phyloP scores from a whole-genome alignment of 2,797 vertebrate genomes.

The Premnoplex brunnescens region DNA sequence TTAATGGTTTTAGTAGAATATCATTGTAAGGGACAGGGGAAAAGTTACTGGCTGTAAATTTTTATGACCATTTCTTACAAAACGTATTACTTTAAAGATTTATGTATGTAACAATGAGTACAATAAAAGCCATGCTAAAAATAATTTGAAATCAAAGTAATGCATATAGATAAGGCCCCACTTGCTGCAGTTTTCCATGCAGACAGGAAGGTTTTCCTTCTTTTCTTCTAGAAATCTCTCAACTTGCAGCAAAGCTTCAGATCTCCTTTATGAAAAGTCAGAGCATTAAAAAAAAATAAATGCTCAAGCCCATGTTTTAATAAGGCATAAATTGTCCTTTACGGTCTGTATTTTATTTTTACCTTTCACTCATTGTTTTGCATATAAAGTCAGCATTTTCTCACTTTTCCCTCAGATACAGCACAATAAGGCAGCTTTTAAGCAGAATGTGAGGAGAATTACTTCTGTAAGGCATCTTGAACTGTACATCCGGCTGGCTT shows the following conservation, averaged over 20 bases:
- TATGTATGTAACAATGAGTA: slow-evolving; percentile 91
- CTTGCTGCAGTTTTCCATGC: slow-evolving; percentile 44
- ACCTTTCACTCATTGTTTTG: slow-evolving; percentile 34
- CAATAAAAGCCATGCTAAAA: slow-evolving; percentile 90
- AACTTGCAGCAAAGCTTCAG: slow-evolving; percentile 5
- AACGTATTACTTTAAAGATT: slow-evolving; percentile 93
- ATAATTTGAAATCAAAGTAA: slow-evolving; percentile 85
- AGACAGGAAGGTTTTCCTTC: neutral
- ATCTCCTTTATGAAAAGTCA: slow-evolving; percentile 37
- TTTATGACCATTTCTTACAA: slow-evolving; percentile 90
- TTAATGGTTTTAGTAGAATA: slow-evolving; percentile 93
- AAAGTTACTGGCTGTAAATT: slow-evolving; percentile 90
- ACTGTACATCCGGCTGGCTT: neutral
- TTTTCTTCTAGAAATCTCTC: neutral
- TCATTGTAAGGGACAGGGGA: slow-evolving; percentile 88
- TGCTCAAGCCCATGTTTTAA: neutral
- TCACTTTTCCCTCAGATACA: neutral
- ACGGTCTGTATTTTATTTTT: slow-evolving; percentile 18
- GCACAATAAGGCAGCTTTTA: slow-evolving; percentile 12
- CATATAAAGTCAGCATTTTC: neutral
- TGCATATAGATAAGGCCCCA: slow-evolving; percentile 77
- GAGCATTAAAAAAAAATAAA: neutral
- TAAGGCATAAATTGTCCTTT: slow-evolving; percentile 37
- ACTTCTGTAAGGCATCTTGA: neutral
- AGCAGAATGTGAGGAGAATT: neutral